Percentiles rank a stretch among this genome's conserved stretches.
Conservation (phyloP, 2,888 invertebrate genomes). For the Bombylius major region DNA sequence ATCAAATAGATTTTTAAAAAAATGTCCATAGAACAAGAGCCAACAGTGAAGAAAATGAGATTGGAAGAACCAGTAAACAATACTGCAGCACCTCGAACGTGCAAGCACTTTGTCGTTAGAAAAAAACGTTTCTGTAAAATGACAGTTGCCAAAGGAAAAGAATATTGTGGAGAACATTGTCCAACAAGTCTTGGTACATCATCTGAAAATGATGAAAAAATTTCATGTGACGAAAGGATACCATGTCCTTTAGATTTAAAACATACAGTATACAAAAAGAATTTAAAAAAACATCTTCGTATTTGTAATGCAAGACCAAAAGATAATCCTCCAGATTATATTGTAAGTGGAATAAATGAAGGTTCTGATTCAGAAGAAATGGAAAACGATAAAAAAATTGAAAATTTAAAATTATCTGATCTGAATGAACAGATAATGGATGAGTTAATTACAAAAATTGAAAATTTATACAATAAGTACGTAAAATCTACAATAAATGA, state of each 20-base stretch:
- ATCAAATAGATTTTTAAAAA: too few species aligned
- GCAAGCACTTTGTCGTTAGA: conserved; percentile 51
- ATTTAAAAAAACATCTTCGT: conserved; percentile 53
- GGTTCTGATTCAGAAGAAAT: conserved; percentile 15
- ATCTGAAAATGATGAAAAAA: conserved; percentile 8
- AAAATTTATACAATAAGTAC: conserved; percentile 31
- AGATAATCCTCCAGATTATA: conserved; percentile 37
- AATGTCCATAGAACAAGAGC: neutral
- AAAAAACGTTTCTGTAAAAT: conserved; percentile 67
- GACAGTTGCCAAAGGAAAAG: conserved; percentile 52
- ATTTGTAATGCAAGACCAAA: conserved; percentile 57
- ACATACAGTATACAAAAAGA: conserved; percentile 55
- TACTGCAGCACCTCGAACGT: conserved; percentile 27
- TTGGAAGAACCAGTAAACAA: neutral
- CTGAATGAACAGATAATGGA: conserved; percentile 32
- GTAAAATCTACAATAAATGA: conserved; percentile 33
- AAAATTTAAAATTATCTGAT: conserved; percentile 31
- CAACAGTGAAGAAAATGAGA: conserved; percentile 7
- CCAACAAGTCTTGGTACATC: conserved; percentile 19
- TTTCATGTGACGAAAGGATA: conserved; percentile 37
- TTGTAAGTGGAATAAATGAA: conserved; percentile 26
- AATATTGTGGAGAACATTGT: conserved; percentile 62
- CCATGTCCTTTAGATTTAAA: conserved; percentile 61
- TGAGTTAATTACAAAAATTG: conserved; percentile 36
- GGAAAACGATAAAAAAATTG: neutral